A percentile compares a stretch with the other conserved stretches of the same genome.
These are phyloP conservation scores for Mungos mungo DNA, from an alignment of 2,113 vertebrate species.

Conservation along the genomic window DNA sequence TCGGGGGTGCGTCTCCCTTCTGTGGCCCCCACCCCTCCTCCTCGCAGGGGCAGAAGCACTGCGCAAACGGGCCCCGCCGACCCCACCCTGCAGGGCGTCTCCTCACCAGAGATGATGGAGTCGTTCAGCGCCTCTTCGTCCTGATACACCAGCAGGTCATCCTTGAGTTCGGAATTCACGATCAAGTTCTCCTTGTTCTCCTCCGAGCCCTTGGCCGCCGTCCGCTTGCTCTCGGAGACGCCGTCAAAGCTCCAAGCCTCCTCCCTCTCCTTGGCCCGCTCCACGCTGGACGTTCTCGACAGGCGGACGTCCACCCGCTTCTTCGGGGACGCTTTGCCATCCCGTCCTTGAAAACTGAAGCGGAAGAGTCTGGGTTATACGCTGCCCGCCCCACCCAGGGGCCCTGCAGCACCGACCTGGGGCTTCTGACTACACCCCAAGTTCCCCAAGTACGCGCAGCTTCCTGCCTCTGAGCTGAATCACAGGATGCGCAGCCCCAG, in stretches of 20 bases:
- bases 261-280: conserved; percentile 86
- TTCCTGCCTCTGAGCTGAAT: rapidly evolving
- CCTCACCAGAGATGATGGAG: conserved; percentile 95
- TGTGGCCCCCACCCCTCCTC: rapidly evolving
- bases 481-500: rapidly evolving
- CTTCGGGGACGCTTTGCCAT: conserved; percentile 91
- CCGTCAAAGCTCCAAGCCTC: conserved; percentile 79
- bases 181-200: conserved; percentile 98
- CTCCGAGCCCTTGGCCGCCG: conserved; percentile 86
- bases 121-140: conserved; percentile 94
- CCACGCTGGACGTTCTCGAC: conserved; percentile 89
- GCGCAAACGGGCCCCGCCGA: rapidly evolving
- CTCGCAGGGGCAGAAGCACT: rapidly evolving
- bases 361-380: rapidly evolving
- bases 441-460: rapidly evolving
- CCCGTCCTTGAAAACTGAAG: conserved; percentile 92
- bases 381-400: rapidly evolving
- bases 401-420: rapidly evolving
- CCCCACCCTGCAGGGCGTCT: rapidly evolving
- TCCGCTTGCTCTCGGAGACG: conserved; percentile 83
- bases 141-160: conserved; percentile 85
- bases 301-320: conserved; percentile 90
- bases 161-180: conserved; percentile 88
- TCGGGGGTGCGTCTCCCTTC: rapidly evolving
- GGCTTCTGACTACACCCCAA: rapidly evolving